Evolutionary conservation across 2,888 invertebrate species (phyloP).

Genomic region (Magallana nippona): DNA sequence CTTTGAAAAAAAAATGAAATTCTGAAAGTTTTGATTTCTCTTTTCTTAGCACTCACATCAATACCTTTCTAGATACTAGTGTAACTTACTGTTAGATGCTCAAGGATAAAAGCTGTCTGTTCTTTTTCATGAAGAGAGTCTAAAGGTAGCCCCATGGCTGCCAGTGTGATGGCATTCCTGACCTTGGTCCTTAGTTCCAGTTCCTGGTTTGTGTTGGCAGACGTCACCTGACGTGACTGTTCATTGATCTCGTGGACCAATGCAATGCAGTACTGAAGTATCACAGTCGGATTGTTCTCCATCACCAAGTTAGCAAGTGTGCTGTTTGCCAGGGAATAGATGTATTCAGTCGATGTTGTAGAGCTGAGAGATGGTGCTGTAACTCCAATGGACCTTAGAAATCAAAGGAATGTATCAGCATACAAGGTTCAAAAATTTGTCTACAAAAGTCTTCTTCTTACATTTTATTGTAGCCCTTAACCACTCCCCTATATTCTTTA

Average conservation of each 20-base stretch:
- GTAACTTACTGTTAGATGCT: slow-evolving; percentile 63
- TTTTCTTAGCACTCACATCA: neutral
- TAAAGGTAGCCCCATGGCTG: slow-evolving; percentile 59
- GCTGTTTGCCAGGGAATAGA: slow-evolving; percentile 53
- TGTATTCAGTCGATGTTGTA: slow-evolving; percentile 55
- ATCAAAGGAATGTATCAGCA: neutral
- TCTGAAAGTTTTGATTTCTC: neutral
- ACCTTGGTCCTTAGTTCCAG: slow-evolving; percentile 56
- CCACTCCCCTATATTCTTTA: neutral
- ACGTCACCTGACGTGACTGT: slow-evolving; percentile 52
- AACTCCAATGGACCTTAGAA: slow-evolving; percentile 55
- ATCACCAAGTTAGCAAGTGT: slow-evolving; percentile 59
- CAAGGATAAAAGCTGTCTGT: slow-evolving; percentile 63
- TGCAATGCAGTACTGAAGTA: slow-evolving; percentile 68
- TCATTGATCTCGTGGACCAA: slow-evolving; percentile 65
- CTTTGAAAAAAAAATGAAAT: neutral
- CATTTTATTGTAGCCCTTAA: neutral
- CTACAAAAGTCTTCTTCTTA: neutral
- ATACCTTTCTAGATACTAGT: neutral
- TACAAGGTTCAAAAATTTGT: neutral
- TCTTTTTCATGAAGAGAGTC: slow-evolving; percentile 59
- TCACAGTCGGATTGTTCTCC: slow-evolving; percentile 61
- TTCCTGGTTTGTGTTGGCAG: slow-evolving; percentile 41
- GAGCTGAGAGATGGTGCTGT: slow-evolving; percentile 40
- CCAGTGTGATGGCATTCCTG: slow-evolving; percentile 61